These are phyloP conservation scores for Rhimphoctona megacephalus DNA, from an alignment of 2,888 invertebrate species.

Conservation along the genomic window DNA sequence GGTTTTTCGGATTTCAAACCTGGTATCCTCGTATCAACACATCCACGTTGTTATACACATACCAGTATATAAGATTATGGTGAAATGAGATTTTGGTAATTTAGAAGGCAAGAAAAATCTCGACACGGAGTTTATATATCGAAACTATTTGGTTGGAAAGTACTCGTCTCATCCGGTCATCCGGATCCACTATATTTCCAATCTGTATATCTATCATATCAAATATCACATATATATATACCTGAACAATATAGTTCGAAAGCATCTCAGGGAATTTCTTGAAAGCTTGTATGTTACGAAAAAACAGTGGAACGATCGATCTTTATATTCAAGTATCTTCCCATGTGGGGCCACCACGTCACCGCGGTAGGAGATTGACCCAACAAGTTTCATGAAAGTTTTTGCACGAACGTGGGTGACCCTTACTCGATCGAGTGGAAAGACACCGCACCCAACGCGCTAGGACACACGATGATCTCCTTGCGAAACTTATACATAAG, in stretches of 20 bases:
- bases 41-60: neutral
- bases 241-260: conserved; percentile 14
- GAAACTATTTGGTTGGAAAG: conserved; percentile 47
- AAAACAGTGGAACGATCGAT: conserved; percentile 67
- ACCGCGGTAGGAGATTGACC: conserved; percentile 65
- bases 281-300: conserved; percentile 45
- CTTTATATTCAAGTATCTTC: conserved; percentile 66
- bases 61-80: conserved; percentile 38
- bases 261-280: conserved; percentile 33
- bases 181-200: conserved; percentile 22
- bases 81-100: conserved; percentile 54
- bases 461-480: conserved; percentile 55
- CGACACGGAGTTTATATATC: conserved; percentile 18
- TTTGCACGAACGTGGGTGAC: conserved; percentile 64
- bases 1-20: conserved; percentile 12
- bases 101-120: conserved; percentile 34
- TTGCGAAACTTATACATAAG: conserved; percentile 49
- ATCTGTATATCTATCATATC: neutral
- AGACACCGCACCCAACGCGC: conserved; percentile 50
- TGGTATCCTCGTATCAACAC: neutral
- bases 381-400: conserved; percentile 67
- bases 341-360: conserved; percentile 59
- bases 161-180: conserved; percentile 52
- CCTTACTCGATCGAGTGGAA: conserved; percentile 70
- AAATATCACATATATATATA: neutral